These are phyloP conservation scores for Miltochrista miniata DNA, from an alignment of 2,888 invertebrate genomes.

Conservation along the genomic window DNA sequence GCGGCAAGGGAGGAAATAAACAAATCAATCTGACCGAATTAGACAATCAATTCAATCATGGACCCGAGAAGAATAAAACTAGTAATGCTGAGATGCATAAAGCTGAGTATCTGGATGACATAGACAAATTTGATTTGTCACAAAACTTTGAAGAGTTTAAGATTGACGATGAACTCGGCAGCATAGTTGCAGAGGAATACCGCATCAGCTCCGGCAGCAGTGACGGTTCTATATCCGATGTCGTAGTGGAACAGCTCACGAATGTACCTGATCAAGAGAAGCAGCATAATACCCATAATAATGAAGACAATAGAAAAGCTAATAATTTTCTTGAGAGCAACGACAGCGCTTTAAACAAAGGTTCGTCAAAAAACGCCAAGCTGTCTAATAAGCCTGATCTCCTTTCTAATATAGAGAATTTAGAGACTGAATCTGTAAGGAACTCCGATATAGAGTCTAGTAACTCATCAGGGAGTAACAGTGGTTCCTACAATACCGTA, in stretches of 20 bases:
- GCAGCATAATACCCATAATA: conserved; percentile 51
- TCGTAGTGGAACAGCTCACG: conserved; percentile 68
- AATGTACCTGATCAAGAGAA: conserved; percentile 67
- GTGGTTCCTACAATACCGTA: conserved; percentile 74
- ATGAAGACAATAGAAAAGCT: conserved; percentile 52
- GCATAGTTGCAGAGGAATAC: conserved; percentile 78
- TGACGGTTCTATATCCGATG: conserved; percentile 74
- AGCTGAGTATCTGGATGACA: conserved; percentile 77
- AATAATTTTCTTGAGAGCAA: conserved; percentile 63
- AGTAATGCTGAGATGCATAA: conserved; percentile 64
- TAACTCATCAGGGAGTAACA: conserved; percentile 81
- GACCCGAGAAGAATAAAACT: conserved; percentile 52
- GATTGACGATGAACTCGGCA: conserved; percentile 87
- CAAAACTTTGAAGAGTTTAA: conserved; percentile 92
- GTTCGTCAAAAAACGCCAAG: conserved; percentile 69
- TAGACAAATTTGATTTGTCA: conserved; percentile 86
- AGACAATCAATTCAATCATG: conserved; percentile 72
- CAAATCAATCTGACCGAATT: conserved; percentile 75
- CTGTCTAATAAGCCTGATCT: conserved; percentile 81
- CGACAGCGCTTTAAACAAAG: conserved; percentile 56
- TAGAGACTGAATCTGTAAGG: conserved; percentile 84
- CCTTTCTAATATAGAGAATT: conserved; percentile 81
- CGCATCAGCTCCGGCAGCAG: conserved; percentile 80
- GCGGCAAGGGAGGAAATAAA: conserved; percentile 67
- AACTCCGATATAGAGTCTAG: conserved; percentile 88